phyloP scores from a whole-genome alignment of 2,113 vertebrate genomes.

The Eubucco bourcierii region DNA sequence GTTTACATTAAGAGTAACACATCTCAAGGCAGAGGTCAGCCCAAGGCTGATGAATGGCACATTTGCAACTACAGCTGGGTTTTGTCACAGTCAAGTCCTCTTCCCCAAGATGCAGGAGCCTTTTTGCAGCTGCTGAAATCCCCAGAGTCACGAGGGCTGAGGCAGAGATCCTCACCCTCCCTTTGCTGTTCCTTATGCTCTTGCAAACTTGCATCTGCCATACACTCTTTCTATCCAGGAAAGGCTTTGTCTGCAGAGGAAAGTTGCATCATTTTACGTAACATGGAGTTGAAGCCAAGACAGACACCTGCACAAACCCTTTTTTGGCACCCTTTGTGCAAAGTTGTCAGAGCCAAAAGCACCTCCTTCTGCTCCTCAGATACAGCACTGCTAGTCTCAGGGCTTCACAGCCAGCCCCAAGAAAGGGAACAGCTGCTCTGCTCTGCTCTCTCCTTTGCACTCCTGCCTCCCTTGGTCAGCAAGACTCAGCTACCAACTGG shows the following conservation, averaged over 20 bases:
- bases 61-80: neutral
- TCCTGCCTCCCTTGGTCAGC: neutral
- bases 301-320: conserved; percentile 19
- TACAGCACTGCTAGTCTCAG: neutral
- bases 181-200: neutral
- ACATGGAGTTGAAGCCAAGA: neutral
- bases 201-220: neutral
- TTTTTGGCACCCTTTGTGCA: neutral
- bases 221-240: neutral
- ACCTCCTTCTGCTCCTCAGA: neutral
- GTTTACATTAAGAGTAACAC: neutral
- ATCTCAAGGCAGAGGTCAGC: neutral
- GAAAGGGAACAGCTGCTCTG: neutral
- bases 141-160: neutral
- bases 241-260: neutral
- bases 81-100: neutral
- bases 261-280: neutral
- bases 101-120: neutral
- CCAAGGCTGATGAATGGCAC: neutral
- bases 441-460: neutral
- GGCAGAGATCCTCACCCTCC: neutral
- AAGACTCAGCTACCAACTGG: neutral
- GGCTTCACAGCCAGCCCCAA: neutral
- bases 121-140: neutral
- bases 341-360: neutral